Evolutionary conservation across 2,888 invertebrate species (phyloP), one percentile per base, ranked within the genome.

Genomic region (Ophioninae sp.): DNA sequence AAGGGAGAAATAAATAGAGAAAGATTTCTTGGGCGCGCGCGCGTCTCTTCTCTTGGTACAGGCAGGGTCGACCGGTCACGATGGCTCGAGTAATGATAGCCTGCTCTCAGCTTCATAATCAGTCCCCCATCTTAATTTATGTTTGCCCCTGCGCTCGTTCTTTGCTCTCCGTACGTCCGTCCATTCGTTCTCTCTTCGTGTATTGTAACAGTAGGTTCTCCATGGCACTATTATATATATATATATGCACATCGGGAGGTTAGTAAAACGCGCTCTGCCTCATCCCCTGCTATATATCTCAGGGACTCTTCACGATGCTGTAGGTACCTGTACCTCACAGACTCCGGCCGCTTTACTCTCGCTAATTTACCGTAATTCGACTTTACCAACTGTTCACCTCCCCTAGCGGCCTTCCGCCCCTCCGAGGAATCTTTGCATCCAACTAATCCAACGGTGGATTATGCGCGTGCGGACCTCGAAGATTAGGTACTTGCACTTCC

Each of bases 101-200:
- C 91, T 91, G 91, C 92, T 89, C 91, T 91, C 89, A 88, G 87
- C 89, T 89, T 92, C 92, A 91, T 92, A 92, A 92, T 92, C 92
- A 92, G 92, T 92, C 92, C 90, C 90, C 91, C 91, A 92, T 92
- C 92, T 92, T 92, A 92, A 92, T 92, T 92, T 92, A 92, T 92
- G 92, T 92, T 90, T 90, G 90, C 91, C 90, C 90, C 92, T 90
- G 91, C 91, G 90, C 88, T 86, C 87, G 88, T 87, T 86, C 88
- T 79, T 86, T 85, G 73, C 86, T 76, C 88, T 88, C 86, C 87
- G 87, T 87, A 82, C 84, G 83, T 85, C 83, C 83, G 80, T 82
- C 84, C 85, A 81, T 82, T 78, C 78, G 61, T 81, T 65, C 86
- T 87, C 86, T 82, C 87, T 87, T 78, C 85, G 83, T 85, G 84